Evolutionary conservation across 2,888 invertebrate genomes (phyloP).

Genomic region (Lasioglossum figueresi): DNA sequence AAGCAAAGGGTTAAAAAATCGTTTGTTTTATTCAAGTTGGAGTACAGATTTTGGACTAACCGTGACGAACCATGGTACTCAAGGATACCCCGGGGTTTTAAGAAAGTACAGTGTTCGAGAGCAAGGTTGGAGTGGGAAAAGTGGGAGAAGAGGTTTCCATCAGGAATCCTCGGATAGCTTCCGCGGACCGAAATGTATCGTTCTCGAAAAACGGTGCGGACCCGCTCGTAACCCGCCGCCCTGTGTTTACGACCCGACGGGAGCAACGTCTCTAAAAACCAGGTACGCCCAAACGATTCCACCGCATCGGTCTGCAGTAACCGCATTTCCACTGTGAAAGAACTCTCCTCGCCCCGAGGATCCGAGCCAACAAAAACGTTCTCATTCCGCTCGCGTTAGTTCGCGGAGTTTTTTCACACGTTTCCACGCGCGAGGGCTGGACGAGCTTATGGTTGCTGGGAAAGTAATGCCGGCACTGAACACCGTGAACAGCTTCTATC

Average conservation of each 20-base stretch:
- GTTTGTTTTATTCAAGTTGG: background rate
- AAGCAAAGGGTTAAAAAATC: background rate
- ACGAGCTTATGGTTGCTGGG: background rate
- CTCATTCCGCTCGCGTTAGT: conserved; percentile 46
- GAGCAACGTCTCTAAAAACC: conserved; percentile 76
- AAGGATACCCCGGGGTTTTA: background rate
- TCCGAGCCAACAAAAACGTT: conserved; percentile 39
- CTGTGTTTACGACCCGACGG: conserved; percentile 79
- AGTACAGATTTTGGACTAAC: background rate
- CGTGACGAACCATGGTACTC: background rate
- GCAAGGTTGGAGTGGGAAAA: conserved; percentile 5
- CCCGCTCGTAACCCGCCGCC: conserved; percentile 73
- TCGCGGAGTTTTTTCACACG: conserved; percentile 53
- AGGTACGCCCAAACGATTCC: conserved; percentile 74
- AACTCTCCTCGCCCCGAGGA: conserved; percentile 52
- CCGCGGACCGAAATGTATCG: conserved; percentile 71
- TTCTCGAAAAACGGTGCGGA: conserved; percentile 68
- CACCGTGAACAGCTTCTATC: background rate
- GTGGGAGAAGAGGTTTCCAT: conserved; percentile 44
- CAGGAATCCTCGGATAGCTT: conserved; percentile 66
- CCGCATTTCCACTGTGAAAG: conserved; percentile 67
- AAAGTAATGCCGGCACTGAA: background rate
- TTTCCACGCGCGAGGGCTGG: conserved; percentile 5
- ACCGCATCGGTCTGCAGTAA: conserved; percentile 69
- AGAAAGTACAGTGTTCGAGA: background rate